Conservation (phyloP, 1,140 invertebrate genomes). For the Drosophila teissieri region DNA sequence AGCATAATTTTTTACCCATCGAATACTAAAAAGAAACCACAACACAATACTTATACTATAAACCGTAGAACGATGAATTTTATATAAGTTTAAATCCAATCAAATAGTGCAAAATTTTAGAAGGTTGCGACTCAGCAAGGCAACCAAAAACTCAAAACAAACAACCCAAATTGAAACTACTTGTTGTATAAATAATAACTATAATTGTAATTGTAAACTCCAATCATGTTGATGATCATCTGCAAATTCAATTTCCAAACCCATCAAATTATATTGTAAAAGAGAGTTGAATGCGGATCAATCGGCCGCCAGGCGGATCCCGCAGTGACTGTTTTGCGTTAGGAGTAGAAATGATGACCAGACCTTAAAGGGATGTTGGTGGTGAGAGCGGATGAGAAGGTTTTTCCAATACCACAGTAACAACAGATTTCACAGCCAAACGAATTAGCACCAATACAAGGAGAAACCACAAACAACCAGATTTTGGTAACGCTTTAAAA, state of each 20-base stretch:
- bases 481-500: slow-evolving; percentile 76
- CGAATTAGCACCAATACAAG: slow-evolving; percentile 24
- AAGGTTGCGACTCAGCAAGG: slow-evolving; percentile 56
- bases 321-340: slow-evolving; percentile 71
- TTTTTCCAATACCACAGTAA: slow-evolving; percentile 56
- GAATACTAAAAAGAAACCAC: slow-evolving; percentile 58
- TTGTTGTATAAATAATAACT: slow-evolving; percentile 72
- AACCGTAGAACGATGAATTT: slow-evolving; percentile 72
- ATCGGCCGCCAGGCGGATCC: slow-evolving; percentile 12
- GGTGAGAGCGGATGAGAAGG: slow-evolving; percentile 63
- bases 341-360: slow-evolving; percentile 46
- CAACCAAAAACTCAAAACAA: slow-evolving; percentile 59
- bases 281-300: slow-evolving; percentile 51
- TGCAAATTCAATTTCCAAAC: slow-evolving; percentile 64
- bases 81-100: slow-evolving; percentile 67
- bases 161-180: slow-evolving; percentile 49
- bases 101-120: slow-evolving; percentile 77
- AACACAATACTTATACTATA: slow-evolving; percentile 52
- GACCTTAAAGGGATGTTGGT: slow-evolving; percentile 48
- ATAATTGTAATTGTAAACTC: slow-evolving; percentile 68
- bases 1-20: slow-evolving; percentile 77
- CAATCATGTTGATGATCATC: slow-evolving; percentile 80
- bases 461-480: slow-evolving; percentile 25
- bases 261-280: slow-evolving; percentile 47
- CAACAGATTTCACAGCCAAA: slow-evolving; percentile 38